phyloP scores from a whole-genome alignment of 2,797 vertebrate genomes.

The Taeniopygia guttata region DNA sequence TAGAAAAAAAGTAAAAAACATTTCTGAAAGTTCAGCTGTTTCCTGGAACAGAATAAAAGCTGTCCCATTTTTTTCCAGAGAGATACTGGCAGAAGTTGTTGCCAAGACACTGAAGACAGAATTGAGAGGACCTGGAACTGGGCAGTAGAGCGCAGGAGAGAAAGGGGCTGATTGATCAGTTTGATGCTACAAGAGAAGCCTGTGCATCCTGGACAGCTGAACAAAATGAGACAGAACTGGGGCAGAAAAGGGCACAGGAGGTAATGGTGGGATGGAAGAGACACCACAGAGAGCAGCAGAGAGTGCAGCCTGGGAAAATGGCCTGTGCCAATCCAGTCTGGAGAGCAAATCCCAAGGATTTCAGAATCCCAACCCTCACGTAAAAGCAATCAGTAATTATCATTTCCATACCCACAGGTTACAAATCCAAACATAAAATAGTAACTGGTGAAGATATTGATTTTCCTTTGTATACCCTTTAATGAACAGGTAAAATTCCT shows the following conservation, averaged over 20 bases:
- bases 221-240: not conserved
- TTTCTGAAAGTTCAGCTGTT: not conserved
- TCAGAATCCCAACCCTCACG: not conserved
- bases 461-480: not conserved
- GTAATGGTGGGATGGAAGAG: not conserved
- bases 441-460: not conserved
- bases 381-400: not conserved
- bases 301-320: not conserved
- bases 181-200: not conserved
- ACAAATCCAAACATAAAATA: not conserved
- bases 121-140: not conserved
- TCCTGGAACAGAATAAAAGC: not conserved
- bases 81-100: not conserved
- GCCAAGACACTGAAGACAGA: not conserved
- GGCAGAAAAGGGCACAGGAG: not conserved
- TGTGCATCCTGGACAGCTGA: not conserved
- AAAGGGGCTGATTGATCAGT: not conserved
- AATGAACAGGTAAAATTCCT: not conserved
- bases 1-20: not conserved
- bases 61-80: not conserved
- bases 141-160: not conserved
- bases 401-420: not conserved
- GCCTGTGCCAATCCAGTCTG: not conserved
- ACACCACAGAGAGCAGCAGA: rapidly evolving
- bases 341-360: not conserved